phyloP scores from a whole-genome alignment of 1,140 invertebrate species.

The Anagrus nilaparvatae region DNA sequence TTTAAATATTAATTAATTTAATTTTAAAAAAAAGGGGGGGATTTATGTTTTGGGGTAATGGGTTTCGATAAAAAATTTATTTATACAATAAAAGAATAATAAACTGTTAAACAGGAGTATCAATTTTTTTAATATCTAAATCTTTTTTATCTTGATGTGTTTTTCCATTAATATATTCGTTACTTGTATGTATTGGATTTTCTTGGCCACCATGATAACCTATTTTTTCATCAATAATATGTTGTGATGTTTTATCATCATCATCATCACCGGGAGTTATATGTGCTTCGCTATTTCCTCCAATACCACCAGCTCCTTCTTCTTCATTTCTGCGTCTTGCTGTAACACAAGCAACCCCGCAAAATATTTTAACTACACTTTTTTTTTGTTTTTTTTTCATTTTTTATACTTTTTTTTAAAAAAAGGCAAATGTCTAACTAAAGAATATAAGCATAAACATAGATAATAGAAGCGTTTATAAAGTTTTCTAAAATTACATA shows the following conservation, averaged over 20 bases:
- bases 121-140: constrained; percentile 37
- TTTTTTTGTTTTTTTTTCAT: constrained; percentile 6
- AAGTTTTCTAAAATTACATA: no score
- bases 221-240: constrained; percentile 36
- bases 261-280: constrained; percentile 39
- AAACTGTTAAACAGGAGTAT: constrained; percentile 38
- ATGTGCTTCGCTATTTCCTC: constrained; percentile 40
- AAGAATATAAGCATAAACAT: no score
- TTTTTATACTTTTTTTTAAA: neutral
- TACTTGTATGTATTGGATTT: constrained; percentile 40
- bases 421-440: no score
- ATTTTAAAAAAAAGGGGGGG: no score
- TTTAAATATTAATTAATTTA: no score
- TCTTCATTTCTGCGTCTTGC: constrained; percentile 42
- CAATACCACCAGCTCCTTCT: constrained; percentile 38
- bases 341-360: constrained; percentile 45
- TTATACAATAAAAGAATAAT: no score
- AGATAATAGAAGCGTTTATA: no score
- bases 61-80: no score
- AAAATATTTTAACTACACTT: constrained; percentile 39
- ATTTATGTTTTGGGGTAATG: no score
- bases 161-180: constrained; percentile 39
- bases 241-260: constrained; percentile 38
- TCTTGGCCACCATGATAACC: constrained; percentile 37
- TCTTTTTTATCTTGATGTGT: constrained; percentile 35